These are phyloP conservation scores for Tiliacea citrago DNA, from an alignment of 2,888 invertebrate genomes.

Conservation along the genomic window DNA sequence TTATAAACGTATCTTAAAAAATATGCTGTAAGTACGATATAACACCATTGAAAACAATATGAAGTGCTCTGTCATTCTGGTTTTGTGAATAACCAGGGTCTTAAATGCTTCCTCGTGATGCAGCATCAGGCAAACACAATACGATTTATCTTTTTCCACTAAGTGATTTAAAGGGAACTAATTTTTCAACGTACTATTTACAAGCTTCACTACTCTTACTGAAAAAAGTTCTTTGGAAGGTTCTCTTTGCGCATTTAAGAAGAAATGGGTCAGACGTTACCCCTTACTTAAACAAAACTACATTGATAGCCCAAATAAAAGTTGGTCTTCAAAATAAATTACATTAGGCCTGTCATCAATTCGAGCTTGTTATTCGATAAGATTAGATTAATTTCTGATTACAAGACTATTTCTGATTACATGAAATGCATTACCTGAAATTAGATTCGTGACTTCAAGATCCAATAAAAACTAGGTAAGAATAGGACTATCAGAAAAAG, in stretches of 20 bases:
- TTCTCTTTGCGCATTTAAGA: neutral
- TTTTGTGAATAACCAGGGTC: neutral
- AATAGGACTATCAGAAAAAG: slow-evolving; percentile 4
- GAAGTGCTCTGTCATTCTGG: neutral
- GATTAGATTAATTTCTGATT: slow-evolving; percentile 37
- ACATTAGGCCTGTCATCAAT: slow-evolving; percentile 4
- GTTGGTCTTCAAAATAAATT: slow-evolving; percentile 2
- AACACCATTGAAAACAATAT: neutral
- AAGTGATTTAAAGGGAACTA: neutral
- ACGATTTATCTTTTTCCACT: neutral
- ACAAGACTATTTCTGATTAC: slow-evolving; percentile 28
- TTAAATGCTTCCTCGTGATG: neutral
- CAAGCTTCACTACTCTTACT: neutral
- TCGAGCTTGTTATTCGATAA: neutral
- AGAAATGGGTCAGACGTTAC: neutral
- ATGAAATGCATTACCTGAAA: slow-evolving; percentile 30
- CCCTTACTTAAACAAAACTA: neutral
- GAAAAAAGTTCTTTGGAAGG: neutral
- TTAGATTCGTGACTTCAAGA: slow-evolving; percentile 37
- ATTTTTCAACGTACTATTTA: neutral
- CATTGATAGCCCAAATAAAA: neutral
- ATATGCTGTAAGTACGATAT: neutral
- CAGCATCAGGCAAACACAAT: neutral
- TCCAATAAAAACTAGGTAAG: neutral
- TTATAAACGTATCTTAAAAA: neutral